Base-by-base conservation (phyloP, 1,140 invertebrate genomes). In the Tetramorium simillimum region DNA sequence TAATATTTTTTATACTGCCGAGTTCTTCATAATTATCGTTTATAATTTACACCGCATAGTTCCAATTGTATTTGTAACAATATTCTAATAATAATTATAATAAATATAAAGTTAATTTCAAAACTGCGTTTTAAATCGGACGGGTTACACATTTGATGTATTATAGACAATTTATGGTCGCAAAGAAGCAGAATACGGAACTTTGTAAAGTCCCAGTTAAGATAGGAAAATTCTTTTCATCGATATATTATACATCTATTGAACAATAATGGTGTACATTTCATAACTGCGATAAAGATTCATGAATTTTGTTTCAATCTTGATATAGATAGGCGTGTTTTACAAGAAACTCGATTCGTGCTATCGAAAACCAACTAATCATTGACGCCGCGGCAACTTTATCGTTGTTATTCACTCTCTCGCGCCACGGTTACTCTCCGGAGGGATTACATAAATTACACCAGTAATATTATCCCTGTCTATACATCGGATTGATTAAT, bases 241-340 rank as follows among this genome's bases (percentile, higher is more conserved):
- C 72, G 40, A n/a, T 24, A 56, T 75, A 56, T 75, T 56, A 12
- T 63, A 85, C 62, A 76, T 89, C 67, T 28, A 77, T 70, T 33
- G 21, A 82, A 72, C 89, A 90, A 91, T 90, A 86, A 91, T 90
- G 85, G 72, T 56, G 53, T 75, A 63, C 77, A 85, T 91, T 86
- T 63, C 77, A 88, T 78, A 86, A 87, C 73, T 78, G 85, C 88
- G 91, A 94, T 94, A 93, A 92, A 92, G 87, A 77, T 40, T 87
- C 84, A 92, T 92, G 88, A 91, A 91, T 91, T 86, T 87, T 72
- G 56, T 63, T 58, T 37, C 60, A 40, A 77, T 82, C 86, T 91
- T 92, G 92, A 93, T 93, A 6, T 94, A 94, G 92, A 93, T 94
- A 93, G 90, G 89, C 37, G 21, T 3, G 7, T 60, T 75, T 75